Conservation (phyloP, 2,797 vertebrate genomes). For the Brachymystax lenok region DNA sequence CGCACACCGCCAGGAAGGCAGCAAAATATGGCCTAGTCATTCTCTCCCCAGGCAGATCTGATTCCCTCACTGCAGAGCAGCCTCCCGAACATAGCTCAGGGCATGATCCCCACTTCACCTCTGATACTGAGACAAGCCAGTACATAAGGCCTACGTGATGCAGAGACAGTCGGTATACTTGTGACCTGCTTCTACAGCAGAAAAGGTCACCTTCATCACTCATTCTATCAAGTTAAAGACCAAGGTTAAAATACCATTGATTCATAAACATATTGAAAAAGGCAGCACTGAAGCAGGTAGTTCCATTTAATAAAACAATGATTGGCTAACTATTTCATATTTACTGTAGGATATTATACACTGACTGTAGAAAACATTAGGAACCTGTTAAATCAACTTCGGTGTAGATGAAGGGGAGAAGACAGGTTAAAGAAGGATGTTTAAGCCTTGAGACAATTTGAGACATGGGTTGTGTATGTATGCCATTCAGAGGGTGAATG, state of each 20-base stretch:
- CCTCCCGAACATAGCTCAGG: not conserved
- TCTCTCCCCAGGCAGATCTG: slow-evolving; percentile 11
- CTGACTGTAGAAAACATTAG: too few relatives aligned
- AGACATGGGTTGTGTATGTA: too few relatives aligned
- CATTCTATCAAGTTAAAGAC: slow-evolving; percentile 40
- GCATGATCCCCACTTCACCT: not conserved
- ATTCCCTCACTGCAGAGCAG: not conserved
- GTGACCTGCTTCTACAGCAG: slow-evolving; percentile 36
- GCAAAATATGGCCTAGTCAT: slow-evolving; percentile 27
- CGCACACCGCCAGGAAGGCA: not conserved
- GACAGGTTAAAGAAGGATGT: too few relatives aligned
- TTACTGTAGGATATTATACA: not conserved
- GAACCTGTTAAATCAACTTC: too few relatives aligned
- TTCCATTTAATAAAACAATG: not conserved
- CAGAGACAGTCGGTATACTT: slow-evolving; percentile 8
- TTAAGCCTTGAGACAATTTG: too few relatives aligned
- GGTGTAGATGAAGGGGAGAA: too few relatives aligned
- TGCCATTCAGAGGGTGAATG: too few relatives aligned
- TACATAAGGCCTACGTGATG: not conserved
- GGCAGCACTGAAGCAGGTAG: not conserved
- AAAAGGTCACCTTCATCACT: slow-evolving; percentile 58
- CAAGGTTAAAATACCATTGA: slow-evolving; percentile 1
- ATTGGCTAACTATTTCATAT: not conserved
- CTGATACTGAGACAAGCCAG: not conserved
- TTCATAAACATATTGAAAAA: not conserved